Conservation (phyloP, 1,140 invertebrate species). For the Argopecten irradians region DNA sequence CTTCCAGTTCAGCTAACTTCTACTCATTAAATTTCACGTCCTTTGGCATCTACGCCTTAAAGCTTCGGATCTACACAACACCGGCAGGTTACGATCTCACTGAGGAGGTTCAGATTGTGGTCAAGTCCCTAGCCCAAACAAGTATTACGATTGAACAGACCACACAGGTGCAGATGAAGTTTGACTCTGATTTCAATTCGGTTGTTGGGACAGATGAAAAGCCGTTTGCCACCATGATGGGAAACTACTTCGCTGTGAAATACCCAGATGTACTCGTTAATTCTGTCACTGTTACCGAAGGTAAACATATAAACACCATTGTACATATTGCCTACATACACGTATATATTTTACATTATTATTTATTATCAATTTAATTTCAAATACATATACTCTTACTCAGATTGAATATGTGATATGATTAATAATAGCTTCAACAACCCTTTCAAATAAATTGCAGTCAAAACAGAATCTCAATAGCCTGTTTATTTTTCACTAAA, state of each 20-base stretch:
- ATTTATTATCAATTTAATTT: too few species aligned
- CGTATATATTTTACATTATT: too few species aligned
- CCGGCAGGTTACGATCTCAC: constrained; percentile 55
- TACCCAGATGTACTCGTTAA: not conserved
- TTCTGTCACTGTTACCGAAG: not conserved
- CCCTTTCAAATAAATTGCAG: not conserved
- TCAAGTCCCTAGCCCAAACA: constrained; percentile 35
- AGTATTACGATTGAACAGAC: constrained; percentile 37
- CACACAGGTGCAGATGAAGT: constrained; percentile 47
- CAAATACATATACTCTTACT: too few species aligned
- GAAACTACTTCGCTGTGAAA: not conserved
- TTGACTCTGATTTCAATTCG: constrained; percentile 54
- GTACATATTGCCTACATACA: not conserved
- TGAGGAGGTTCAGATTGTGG: constrained; percentile 36
- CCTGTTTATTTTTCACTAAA: too few species aligned
- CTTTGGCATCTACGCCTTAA: constrained; percentile 53
- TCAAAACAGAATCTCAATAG: not conserved
- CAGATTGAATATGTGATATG: not conserved
- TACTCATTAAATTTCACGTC: constrained; percentile 43
- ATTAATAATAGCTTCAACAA: not conserved
- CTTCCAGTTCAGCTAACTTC: constrained; percentile 49
- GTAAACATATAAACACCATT: not conserved
- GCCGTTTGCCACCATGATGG: constrained; percentile 16
- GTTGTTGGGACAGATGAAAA: constrained; percentile 29
- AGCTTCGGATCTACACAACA: constrained; percentile 49